phyloP scores from a whole-genome alignment of 2,797 vertebrate species.

The Oreochromis grahami region DNA sequence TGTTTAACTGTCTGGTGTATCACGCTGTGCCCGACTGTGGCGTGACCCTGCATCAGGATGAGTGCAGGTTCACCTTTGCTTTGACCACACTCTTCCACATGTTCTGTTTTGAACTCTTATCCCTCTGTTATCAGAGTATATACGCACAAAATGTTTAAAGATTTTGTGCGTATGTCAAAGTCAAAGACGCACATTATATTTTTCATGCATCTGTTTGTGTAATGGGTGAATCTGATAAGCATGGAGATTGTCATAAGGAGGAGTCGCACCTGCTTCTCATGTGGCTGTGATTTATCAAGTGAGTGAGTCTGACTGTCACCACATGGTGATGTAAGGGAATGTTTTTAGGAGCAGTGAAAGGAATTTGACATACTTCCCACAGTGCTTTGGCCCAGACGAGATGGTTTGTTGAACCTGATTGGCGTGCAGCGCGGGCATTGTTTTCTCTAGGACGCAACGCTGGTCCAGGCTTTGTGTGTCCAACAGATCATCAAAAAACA shows the following conservation, averaged over 20 bases:
- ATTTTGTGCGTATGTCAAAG: neutral
- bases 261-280: neutral
- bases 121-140: neutral
- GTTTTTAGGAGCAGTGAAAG: constrained; percentile 30
- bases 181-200: neutral
- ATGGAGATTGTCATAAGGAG: neutral
- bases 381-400: constrained; percentile 61
- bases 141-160: neutral
- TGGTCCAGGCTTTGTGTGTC: constrained; percentile 8
- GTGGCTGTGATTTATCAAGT: neutral
- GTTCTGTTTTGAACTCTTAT: neutral
- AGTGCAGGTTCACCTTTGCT: constrained; percentile 53
- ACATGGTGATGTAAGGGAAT: constrained; percentile 24
- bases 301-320: neutral
- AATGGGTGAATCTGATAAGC: neutral
- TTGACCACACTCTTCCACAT: constrained; percentile 10
- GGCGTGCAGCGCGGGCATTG: constrained; percentile 53
- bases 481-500: constrained; percentile 3
- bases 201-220: neutral
- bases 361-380: constrained; percentile 78
- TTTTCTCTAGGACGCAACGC: constrained; percentile 7
- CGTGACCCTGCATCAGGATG: constrained; percentile 58
- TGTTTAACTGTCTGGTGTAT: constrained; percentile 20
- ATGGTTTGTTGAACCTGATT: constrained; percentile 64
- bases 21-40: constrained; percentile 3